phyloP scores from a whole-genome alignment of 2,888 invertebrate genomes.

The Polydesmus complanatus region DNA sequence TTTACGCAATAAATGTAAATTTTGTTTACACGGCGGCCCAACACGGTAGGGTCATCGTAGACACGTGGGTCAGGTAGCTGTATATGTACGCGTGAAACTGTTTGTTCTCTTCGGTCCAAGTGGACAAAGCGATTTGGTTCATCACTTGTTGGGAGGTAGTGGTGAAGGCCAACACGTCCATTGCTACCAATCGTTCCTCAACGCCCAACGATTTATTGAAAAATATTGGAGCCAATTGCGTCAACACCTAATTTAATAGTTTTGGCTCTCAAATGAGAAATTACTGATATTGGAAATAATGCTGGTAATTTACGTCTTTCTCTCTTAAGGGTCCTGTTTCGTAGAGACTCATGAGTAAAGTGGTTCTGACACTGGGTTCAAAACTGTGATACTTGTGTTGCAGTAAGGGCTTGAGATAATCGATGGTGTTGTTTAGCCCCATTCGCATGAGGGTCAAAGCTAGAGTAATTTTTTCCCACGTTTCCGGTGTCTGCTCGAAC shows the following conservation, averaged over 20 bases:
- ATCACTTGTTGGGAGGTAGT: constrained; percentile 12
- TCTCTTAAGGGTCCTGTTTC: constrained; percentile 11
- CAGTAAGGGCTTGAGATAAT: constrained; percentile 7
- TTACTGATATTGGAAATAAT: neutral
- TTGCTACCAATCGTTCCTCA: constrained; percentile 6
- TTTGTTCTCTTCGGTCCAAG: constrained; percentile 27
- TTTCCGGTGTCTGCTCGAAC: constrained; percentile 2
- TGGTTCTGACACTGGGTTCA: neutral
- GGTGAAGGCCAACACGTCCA: constrained; percentile 7
- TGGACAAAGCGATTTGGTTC: constrained; percentile 26
- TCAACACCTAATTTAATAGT: constrained; percentile 1
- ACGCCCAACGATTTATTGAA: constrained; percentile 2
- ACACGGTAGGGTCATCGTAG: neutral
- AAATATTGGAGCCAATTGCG: constrained; percentile 6
- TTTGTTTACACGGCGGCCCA: constrained; percentile 13
- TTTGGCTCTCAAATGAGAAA: too few species aligned
- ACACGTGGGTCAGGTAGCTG: constrained; percentile 24
- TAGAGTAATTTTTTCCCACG: constrained; percentile 10
- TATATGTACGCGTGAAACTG: constrained; percentile 29
- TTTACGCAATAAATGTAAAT: too few species aligned
- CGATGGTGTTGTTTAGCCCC: constrained; percentile 12
- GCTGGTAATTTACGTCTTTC: constrained; percentile 3
- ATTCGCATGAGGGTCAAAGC: constrained; percentile 3
- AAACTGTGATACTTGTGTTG: constrained; percentile 2
- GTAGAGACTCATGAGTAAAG: constrained; percentile 4